phyloP scores from a whole-genome alignment of 2,113 vertebrate species.

The Amphiprion ocellaris region DNA sequence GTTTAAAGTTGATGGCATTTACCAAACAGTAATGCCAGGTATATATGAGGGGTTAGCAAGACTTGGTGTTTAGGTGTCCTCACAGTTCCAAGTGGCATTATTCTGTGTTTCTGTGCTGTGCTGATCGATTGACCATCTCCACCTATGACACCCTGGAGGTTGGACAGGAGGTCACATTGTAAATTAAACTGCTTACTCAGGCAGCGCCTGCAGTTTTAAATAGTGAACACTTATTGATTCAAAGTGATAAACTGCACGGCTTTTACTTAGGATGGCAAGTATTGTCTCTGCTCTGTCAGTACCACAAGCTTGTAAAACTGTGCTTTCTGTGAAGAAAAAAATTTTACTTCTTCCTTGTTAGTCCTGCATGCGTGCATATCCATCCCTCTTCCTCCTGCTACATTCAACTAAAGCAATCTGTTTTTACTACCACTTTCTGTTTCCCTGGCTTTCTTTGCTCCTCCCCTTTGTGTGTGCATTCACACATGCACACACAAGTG shows the following conservation, averaged over 20 bases:
- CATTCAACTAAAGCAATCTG: conserved; percentile 15
- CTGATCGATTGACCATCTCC: conserved; percentile 37
- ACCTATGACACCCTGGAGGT: conserved; percentile 23
- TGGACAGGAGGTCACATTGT: conserved; percentile 33
- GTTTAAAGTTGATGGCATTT: too few species aligned
- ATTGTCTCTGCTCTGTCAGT: neutral
- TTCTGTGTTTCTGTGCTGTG: neutral
- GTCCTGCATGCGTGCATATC: neutral
- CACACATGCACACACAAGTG: neutral
- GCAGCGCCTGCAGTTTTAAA: conserved; percentile 34
- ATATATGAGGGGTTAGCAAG: too few species aligned
- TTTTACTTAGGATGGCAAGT: neutral
- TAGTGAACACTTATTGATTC: conserved; percentile 37
- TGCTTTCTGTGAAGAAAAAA: neutral
- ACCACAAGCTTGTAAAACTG: neutral
- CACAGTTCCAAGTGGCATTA: neutral
- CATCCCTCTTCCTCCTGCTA: conserved; percentile 10
- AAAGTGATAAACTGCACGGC: conserved; percentile 3
- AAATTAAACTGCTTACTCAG: conserved; percentile 38
- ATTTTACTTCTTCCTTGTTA: neutral
- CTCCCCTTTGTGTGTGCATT: conserved; percentile 58
- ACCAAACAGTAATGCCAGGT: too few species aligned
- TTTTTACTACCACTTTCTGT: conserved; percentile 33
- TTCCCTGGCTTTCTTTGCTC: conserved; percentile 59
- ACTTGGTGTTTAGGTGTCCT: neutral